phyloP scores from a whole-genome alignment of 1,140 invertebrate species.

The Fopius arisanus region DNA sequence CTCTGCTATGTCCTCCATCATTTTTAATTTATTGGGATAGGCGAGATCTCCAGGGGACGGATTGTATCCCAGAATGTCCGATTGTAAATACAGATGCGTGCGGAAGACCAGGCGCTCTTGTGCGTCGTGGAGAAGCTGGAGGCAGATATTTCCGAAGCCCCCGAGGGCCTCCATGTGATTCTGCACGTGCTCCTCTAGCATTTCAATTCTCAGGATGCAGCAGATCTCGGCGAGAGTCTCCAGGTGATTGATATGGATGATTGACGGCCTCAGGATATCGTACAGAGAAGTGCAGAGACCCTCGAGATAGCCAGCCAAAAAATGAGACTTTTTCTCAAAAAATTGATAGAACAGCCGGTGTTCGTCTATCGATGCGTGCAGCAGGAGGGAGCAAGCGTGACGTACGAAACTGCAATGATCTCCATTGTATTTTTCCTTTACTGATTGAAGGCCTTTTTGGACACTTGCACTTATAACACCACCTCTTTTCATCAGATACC shows the following conservation, averaged over 20 bases:
- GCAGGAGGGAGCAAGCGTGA: slow-evolving; percentile 86
- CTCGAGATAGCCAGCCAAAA: slow-evolving; percentile 81
- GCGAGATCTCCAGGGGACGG: slow-evolving; percentile 95
- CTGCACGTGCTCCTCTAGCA: slow-evolving; percentile 92
- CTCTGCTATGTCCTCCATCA: slow-evolving; percentile 83
- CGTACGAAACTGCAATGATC: slow-evolving; percentile 90
- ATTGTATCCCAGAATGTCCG: slow-evolving; percentile 88
- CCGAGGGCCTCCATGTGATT: slow-evolving; percentile 78
- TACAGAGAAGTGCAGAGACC: slow-evolving; percentile 89
- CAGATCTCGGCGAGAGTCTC: slow-evolving; percentile 97
- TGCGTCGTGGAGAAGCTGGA: slow-evolving; percentile 92
- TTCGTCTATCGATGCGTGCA: slow-evolving; percentile 93
- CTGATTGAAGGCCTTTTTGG: slow-evolving; percentile 72
- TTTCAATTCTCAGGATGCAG: slow-evolving; percentile 91
- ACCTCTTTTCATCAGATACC: slow-evolving; percentile 82
- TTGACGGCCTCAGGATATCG: slow-evolving; percentile 91
- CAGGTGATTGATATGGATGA: slow-evolving; percentile 97
- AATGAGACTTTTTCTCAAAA: slow-evolving; percentile 73
- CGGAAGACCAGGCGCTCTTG: slow-evolving; percentile 96
- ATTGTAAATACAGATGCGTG: slow-evolving; percentile 91
- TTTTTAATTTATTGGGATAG: slow-evolving; percentile 96
- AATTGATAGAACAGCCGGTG: slow-evolving; percentile 89
- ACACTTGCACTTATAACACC: slow-evolving; percentile 80
- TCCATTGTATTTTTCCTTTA: slow-evolving; percentile 69
- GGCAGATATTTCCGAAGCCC: slow-evolving; percentile 84